A percentile compares a stretch with the other conserved stretches of the same genome.
Conservation (phyloP, 1,140 invertebrate genomes). For the Drosophila ficusphila region DNA sequence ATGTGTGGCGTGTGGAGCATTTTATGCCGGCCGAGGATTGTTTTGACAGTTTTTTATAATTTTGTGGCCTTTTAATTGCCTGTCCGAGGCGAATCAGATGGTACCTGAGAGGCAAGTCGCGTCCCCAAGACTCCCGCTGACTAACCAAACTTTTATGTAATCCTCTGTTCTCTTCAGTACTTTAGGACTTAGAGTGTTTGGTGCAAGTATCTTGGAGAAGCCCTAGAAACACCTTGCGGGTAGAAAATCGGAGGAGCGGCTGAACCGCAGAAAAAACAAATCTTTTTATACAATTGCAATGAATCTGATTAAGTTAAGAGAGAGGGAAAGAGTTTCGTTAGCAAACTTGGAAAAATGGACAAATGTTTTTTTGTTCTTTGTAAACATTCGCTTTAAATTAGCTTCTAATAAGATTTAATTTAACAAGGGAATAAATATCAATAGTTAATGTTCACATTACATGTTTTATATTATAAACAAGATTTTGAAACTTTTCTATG, state of each 20-base stretch:
- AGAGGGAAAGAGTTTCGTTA: too few relatives aligned
- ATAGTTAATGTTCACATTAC: too few relatives aligned
- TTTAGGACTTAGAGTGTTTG: constrained; percentile 52
- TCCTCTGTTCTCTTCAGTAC: constrained; percentile 46
- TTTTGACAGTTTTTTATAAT: constrained; percentile 79
- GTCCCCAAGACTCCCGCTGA: constrained; percentile 8
- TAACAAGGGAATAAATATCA: too few relatives aligned
- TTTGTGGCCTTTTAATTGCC: constrained; percentile 75
- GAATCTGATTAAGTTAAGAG: too few relatives aligned
- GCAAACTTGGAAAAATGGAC: too few relatives aligned
- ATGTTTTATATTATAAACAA: too few relatives aligned
- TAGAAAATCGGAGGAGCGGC: constrained; percentile 6
- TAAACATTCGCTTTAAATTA: too few relatives aligned
- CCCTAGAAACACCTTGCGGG: constrained; percentile 44
- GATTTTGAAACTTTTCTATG: too few relatives aligned
- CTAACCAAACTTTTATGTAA: constrained; percentile 55
- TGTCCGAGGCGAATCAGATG: constrained; percentile 1
- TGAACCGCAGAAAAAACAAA: background rate
- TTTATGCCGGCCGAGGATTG: constrained; percentile 64
- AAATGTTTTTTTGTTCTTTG: too few relatives aligned
- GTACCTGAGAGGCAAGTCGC: background rate
- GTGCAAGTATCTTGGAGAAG: constrained; percentile 38
- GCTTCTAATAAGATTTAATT: too few relatives aligned
- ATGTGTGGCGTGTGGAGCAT: constrained; percentile 66
- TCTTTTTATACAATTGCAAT: too few relatives aligned